Conservation (phyloP, 1,140 invertebrate species). For the Caenorhabditis briggsae region DNA sequence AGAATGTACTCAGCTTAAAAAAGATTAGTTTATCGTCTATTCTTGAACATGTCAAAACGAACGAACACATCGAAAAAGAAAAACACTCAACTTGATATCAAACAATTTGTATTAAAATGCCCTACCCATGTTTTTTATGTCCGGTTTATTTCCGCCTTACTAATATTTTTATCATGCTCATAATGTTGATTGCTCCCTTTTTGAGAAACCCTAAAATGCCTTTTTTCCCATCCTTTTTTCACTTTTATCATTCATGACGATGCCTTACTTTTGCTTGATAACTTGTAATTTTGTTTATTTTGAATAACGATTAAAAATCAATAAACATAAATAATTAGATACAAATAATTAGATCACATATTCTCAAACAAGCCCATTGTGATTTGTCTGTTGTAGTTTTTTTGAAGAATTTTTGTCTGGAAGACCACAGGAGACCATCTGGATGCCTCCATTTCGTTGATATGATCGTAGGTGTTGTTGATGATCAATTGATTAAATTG, state of each 20-base stretch:
- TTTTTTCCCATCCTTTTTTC: slow-evolving; percentile 4
- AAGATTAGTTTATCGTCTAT: background rate
- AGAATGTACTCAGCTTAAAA: background rate
- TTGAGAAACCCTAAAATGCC: background rate
- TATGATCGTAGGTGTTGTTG: background rate
- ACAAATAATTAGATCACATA: background rate
- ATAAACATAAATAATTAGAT: slow-evolving; percentile 2
- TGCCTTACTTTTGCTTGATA: slow-evolving; percentile 3
- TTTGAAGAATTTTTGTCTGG: background rate
- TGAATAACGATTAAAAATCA: background rate
- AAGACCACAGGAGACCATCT: slow-evolving; percentile 2
- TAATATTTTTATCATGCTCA: background rate
- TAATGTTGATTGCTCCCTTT: slow-evolving; percentile 33
- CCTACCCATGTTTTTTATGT: background rate
- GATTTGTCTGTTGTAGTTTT: background rate
- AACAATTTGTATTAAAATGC: slow-evolving; percentile 23
- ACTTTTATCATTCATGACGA: slow-evolving; percentile 46
- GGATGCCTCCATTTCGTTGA: slow-evolving; percentile 20
- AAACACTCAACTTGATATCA: slow-evolving; percentile 14
- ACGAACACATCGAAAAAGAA: background rate
- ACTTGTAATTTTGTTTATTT: background rate
- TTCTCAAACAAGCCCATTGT: background rate
- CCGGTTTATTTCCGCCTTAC: background rate
- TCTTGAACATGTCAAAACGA: background rate
- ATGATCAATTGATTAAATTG: slow-evolving; percentile 8